phyloP scores from a whole-genome alignment of 1,140 invertebrate genomes.

The Plutomurus gul region DNA sequence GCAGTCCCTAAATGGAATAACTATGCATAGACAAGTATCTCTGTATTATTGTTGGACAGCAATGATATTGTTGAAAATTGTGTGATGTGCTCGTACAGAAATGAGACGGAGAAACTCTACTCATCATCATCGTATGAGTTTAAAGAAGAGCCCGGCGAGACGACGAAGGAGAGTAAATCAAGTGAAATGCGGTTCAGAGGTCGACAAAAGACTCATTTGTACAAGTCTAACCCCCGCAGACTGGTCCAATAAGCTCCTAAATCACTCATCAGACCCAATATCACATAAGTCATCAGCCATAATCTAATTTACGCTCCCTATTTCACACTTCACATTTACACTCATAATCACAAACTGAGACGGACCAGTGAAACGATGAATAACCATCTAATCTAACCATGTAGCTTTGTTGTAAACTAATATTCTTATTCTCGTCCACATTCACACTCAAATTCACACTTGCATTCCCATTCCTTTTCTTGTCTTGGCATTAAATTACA shows the following conservation, averaged over 20 bases:
- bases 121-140: neutral
- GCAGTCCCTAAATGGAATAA: neutral
- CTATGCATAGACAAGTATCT: neutral
- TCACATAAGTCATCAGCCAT: slow-evolving; percentile 35
- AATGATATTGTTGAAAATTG: neutral
- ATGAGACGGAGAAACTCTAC: slow-evolving; percentile 3
- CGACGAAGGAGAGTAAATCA: slow-evolving; percentile 27
- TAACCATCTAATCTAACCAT: neutral
- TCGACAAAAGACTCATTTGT: slow-evolving; percentile 44
- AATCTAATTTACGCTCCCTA: slow-evolving; percentile 43
- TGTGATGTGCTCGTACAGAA: no score
- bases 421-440: neutral
- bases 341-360: slow-evolving; percentile 13
- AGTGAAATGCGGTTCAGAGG: slow-evolving; percentile 39
- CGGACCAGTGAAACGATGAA: neutral
- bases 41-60: neutral
- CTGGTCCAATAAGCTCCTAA: slow-evolving; percentile 38
- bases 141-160: neutral
- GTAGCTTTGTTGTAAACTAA: neutral
- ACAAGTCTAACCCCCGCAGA: slow-evolving; percentile 41
- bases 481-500: slow-evolving; percentile 2
- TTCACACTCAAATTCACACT: slow-evolving; percentile 23
- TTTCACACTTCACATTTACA: slow-evolving; percentile 28
- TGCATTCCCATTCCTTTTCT: neutral
- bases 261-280: slow-evolving; percentile 42